A percentile compares a stretch with the other conserved stretches of the same genome.
Evolutionary conservation across 2,797 vertebrate species (phyloP).

Genomic region (Streptopelia turtur): DNA sequence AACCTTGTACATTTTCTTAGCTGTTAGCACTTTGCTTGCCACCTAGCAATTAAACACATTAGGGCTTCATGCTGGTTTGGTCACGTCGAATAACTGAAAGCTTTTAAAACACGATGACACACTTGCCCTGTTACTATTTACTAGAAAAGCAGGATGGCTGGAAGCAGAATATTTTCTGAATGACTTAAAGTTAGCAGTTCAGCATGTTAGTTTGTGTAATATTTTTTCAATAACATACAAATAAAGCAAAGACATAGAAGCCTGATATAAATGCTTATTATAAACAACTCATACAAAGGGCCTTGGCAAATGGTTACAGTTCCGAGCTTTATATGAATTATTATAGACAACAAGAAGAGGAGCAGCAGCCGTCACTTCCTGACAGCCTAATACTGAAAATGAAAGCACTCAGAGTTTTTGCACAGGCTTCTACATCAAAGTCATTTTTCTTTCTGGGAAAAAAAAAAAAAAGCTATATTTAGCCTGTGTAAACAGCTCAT

Average conservation of each 20-base stretch:
- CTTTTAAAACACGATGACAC: background rate
- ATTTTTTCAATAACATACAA: background rate
- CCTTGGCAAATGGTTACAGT: background rate
- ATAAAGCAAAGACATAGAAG: background rate
- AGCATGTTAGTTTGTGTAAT: background rate
- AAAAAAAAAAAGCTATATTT: slow-evolving; percentile 2
- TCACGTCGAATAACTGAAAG: background rate
- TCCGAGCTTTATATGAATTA: background rate
- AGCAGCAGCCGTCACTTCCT: background rate
- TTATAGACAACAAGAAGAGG: background rate
- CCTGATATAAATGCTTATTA: background rate
- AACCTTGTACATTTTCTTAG: background rate
- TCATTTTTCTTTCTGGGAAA: background rate
- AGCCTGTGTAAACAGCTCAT: background rate
- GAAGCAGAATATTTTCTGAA: background rate
- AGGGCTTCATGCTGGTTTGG: background rate
- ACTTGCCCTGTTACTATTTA: background rate
- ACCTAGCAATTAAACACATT: background rate
- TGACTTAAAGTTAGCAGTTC: background rate
- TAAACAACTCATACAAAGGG: slow-evolving; percentile 6
- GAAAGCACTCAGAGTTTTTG: background rate
- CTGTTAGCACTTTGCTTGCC: background rate
- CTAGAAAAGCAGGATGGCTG: background rate
- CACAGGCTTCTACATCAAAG: background rate
- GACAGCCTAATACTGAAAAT: background rate